phyloP scores from a whole-genome alignment of 2,797 vertebrate species.

The Sciaenops ocellatus region DNA sequence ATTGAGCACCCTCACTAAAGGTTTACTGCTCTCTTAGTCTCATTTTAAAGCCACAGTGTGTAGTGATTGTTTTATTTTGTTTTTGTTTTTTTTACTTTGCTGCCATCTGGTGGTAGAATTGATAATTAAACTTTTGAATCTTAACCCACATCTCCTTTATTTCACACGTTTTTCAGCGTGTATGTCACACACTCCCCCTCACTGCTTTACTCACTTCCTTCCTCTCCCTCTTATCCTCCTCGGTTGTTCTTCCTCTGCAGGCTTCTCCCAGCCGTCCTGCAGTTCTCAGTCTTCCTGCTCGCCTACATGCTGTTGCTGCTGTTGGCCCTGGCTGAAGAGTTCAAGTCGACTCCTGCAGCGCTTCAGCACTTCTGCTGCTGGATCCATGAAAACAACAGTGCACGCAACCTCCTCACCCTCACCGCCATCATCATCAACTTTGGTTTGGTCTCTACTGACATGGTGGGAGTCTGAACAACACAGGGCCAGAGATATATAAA shows the following conservation, averaged over 20 bases:
- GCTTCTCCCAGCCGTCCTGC: constrained; percentile 70
- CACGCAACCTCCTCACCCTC: constrained; percentile 83
- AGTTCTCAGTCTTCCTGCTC: constrained; percentile 80
- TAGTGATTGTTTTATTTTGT: neutral
- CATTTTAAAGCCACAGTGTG: neutral
- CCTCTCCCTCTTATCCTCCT: neutral
- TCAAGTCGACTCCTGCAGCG: constrained; percentile 70
- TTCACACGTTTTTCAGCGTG: neutral
- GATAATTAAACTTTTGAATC: neutral
- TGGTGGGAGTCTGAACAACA: constrained; percentile 70
- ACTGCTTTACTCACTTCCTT: neutral
- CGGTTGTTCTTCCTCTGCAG: constrained; percentile 50
- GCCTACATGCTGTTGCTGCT: constrained; percentile 81
- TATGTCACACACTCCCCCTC: neutral
- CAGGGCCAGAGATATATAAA: neutral
- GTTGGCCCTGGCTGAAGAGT: constrained; percentile 84
- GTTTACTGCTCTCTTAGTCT: neutral
- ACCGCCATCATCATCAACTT: constrained; percentile 83
- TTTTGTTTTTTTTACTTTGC: neutral
- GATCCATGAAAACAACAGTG: constrained; percentile 86
- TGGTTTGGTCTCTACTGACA: constrained; percentile 78
- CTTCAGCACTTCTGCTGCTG: constrained; percentile 84
- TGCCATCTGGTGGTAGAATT: neutral
- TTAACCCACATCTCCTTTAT: neutral
- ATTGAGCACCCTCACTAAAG: neutral